These are phyloP conservation scores for Lithophane ornitopus DNA, from an alignment of 2,888 invertebrate species.

Conservation along the genomic window DNA sequence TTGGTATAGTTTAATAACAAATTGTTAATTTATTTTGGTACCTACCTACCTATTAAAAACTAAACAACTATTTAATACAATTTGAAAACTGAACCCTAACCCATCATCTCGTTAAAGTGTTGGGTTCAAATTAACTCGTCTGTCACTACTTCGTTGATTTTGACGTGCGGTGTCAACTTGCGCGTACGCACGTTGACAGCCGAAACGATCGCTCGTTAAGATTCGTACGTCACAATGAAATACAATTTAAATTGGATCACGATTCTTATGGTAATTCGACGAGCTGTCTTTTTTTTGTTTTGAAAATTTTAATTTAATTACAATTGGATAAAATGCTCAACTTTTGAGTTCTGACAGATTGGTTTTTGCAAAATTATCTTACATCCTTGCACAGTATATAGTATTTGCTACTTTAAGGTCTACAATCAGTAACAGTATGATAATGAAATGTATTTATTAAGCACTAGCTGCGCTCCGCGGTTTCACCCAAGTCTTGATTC, in stretches of 20 bases:
- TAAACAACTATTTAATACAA: no score
- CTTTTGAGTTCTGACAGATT: not conserved
- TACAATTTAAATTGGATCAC: conserved; percentile 81
- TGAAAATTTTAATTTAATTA: not conserved
- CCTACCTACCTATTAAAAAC: no score
- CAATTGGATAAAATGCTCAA: not conserved
- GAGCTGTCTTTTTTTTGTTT: conserved; percentile 32
- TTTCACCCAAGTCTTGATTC: no score
- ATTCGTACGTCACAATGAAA: conserved; percentile 61
- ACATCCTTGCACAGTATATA: no score
- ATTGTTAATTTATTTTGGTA: no score
- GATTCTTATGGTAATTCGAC: conserved; percentile 64
- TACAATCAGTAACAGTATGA: not conserved
- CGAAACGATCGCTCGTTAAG: conserved; percentile 71
- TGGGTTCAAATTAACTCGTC: conserved; percentile 86
- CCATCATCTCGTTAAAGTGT: conserved; percentile 70
- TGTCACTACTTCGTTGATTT: conserved; percentile 83
- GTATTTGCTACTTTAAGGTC: not conserved
- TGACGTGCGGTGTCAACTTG: conserved; percentile 84
- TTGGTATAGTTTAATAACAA: no score
- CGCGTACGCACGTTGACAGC: conserved; percentile 77
- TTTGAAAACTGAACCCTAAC: conserved; percentile 62
- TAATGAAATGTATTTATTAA: not conserved
- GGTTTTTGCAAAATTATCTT: not conserved
- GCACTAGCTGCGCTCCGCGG: no score